Evolutionary conservation across 2,888 invertebrate species (phyloP), one percentile per base, ranked within the genome.

Genomic region (Blastobasis lacticolella): DNA sequence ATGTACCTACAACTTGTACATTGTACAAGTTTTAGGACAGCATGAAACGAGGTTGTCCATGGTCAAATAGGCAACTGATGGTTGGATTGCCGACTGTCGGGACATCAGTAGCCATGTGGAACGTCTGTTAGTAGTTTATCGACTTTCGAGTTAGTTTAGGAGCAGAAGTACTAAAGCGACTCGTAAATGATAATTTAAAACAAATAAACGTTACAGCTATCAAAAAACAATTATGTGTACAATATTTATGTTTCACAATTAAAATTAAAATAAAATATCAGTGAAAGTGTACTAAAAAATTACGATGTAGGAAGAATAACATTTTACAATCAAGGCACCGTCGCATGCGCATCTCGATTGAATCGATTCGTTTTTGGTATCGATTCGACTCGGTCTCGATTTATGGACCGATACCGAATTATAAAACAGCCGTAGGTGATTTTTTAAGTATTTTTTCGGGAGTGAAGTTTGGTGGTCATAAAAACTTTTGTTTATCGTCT

Each of bases 311-410:
- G 58, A 65, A 71, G 66, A 71, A 69, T 63, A 66, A 71, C 64
- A 69, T 71, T 62, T 60, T 62, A 68, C 66, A 67, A 68, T 67
- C 64, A 65, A 64, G 43, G 50, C 41, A 40, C 7, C 46, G 48
- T 50, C 49, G 6, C n/a, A 46, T 36, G 37, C 59, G 54, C 49
- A 57, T 41, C 49, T 59, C 58, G 60, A 60, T 59, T 65, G 59
- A 65, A 64, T 72, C 68, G 70, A 71, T 66, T 72, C 67, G 60
- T 68, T 74, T 75, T 71, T 67, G 73, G 72, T 64, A 62, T 67
- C 67, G 67, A 77, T 81, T 79, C 74, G 75, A 62, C 70, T 61
- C 73, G 72, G 67, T 55, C 23, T 58, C 71, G 71, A 81, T 82
- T 81, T 81, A 82, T 69, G 71, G 63, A 59, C 64, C 58, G 66